These are phyloP conservation scores for Epizoanthus illoricatus DNA, from an alignment of 92 coral and sea anemone genomes.

Conservation along the genomic window DNA sequence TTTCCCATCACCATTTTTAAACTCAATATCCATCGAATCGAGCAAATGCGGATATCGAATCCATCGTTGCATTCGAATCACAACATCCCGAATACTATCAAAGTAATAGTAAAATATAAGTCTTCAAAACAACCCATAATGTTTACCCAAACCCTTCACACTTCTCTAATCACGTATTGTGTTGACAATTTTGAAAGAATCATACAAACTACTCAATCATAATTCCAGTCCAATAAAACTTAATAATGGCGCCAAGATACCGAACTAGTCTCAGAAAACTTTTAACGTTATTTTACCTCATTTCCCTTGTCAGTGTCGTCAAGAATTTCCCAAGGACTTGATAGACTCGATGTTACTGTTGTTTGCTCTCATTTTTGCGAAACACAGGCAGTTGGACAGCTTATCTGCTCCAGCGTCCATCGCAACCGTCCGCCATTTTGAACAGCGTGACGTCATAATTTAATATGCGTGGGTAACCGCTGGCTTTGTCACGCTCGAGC, in stretches of 20 bases:
- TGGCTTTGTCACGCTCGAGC: too few species aligned
- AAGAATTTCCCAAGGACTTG: neutral
- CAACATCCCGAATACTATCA: neutral
- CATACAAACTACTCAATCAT: neutral
- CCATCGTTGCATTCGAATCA: neutral
- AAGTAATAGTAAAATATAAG: neutral
- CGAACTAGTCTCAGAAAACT: neutral
- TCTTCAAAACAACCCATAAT: neutral
- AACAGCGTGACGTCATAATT: conserved; percentile 64
- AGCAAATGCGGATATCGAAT: neutral
- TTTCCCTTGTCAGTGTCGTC: neutral
- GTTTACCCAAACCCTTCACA: conserved; percentile 38
- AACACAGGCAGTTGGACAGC: conserved; percentile 13
- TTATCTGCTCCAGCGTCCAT: conserved; percentile 68
- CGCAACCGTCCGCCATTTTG: conserved; percentile 96
- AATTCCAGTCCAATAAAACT: conserved; percentile 18
- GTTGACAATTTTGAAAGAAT: neutral
- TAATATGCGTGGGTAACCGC: neutral
- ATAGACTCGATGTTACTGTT: conserved; percentile 24
- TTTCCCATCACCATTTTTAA: too few species aligned
- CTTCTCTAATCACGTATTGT: conserved; percentile 4
- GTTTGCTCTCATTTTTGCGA: conserved; percentile 11
- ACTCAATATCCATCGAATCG: too few species aligned
- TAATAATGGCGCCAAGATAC: conserved; percentile 9
- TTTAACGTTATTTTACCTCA: neutral